phyloP scores from a whole-genome alignment of 2,113 vertebrate genomes.

The Esox niger region DNA sequence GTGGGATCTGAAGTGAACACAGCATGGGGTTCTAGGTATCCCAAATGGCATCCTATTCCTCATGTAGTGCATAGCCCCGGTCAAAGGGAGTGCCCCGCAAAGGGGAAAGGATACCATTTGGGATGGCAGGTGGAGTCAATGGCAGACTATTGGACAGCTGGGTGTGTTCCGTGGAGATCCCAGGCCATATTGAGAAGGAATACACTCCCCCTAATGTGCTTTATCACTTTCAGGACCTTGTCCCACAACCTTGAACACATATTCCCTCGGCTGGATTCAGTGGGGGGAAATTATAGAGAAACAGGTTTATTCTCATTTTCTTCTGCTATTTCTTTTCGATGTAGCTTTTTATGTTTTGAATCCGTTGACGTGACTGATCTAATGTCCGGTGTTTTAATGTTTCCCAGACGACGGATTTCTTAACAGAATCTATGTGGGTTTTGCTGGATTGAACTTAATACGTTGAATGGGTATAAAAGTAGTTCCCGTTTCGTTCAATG shows the following conservation, averaged over 20 bases:
- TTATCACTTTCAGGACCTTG: slow-evolving; percentile 61
- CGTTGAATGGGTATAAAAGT: too few species aligned
- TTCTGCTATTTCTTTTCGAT: slow-evolving; percentile 8
- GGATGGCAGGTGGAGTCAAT: slow-evolving; percentile 10
- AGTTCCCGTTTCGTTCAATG: too few species aligned
- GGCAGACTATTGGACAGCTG: slow-evolving; percentile 53
- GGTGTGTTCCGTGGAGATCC: slow-evolving; percentile 48
- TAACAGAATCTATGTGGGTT: too few species aligned
- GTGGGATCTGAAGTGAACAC: slow-evolving; percentile 40
- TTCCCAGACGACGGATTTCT: too few species aligned
- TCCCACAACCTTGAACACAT: slow-evolving; percentile 59
- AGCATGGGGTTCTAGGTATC: slow-evolving; percentile 48
- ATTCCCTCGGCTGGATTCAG: slow-evolving; percentile 48
- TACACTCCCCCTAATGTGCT: slow-evolving; percentile 44
- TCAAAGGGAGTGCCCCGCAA: too few species aligned
- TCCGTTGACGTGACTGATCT: slow-evolving; percentile 41
- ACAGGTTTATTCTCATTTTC: slow-evolving; percentile 13
- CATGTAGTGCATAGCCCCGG: too few species aligned
- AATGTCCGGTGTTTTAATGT: slow-evolving; percentile 43
- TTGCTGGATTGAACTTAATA: too few species aligned
- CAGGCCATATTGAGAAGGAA: slow-evolving; percentile 53
- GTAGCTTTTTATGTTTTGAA: slow-evolving; percentile 43
- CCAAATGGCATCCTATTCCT: too few species aligned
- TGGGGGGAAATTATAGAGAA: slow-evolving; percentile 45
- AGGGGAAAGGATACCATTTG: too few species aligned